Evolutionary conservation across 2,888 invertebrate genomes (phyloP).

Genomic region (Lasioglossum pauxillum): DNA sequence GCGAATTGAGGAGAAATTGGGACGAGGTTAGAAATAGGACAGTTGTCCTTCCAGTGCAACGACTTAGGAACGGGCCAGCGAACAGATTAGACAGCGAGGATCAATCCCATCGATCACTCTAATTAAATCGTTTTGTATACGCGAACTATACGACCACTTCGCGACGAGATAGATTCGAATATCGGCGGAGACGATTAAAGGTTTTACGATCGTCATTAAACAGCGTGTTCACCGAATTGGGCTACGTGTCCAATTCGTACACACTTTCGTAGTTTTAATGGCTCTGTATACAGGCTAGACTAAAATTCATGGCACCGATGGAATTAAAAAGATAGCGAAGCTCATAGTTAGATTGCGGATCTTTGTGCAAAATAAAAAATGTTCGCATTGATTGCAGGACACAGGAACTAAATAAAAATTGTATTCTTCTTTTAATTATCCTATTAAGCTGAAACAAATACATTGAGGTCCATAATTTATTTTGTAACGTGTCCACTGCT

Average conservation of each 20-base stretch:
- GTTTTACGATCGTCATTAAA: constrained; percentile 56
- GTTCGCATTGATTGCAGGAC: too few species aligned
- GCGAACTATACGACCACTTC: constrained; percentile 46
- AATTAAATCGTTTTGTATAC: constrained; percentile 67
- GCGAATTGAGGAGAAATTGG: too few species aligned
- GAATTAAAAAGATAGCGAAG: not conserved
- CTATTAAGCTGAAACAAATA: too few species aligned
- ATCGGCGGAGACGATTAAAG: constrained; percentile 44
- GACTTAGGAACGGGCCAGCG: constrained; percentile 8
- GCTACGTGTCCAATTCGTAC: not conserved
- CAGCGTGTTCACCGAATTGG: constrained; percentile 22
- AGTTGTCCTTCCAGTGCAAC: constrained; percentile 23
- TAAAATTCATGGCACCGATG: not conserved
- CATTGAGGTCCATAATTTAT: too few species aligned
- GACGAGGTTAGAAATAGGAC: not conserved
- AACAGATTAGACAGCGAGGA: not conserved
- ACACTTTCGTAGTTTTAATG: not conserved
- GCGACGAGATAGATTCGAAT: constrained; percentile 41
- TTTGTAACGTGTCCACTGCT: too few species aligned
- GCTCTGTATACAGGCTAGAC: not conserved
- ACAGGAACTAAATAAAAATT: too few species aligned
- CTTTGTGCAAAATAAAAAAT: too few species aligned
- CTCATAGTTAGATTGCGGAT: not conserved
- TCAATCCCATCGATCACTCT: constrained; percentile 58
- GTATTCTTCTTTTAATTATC: too few species aligned